These are phyloP conservation scores for Epicampocera succincta DNA, from an alignment of 2,888 invertebrate genomes.

Conservation along the genomic window DNA sequence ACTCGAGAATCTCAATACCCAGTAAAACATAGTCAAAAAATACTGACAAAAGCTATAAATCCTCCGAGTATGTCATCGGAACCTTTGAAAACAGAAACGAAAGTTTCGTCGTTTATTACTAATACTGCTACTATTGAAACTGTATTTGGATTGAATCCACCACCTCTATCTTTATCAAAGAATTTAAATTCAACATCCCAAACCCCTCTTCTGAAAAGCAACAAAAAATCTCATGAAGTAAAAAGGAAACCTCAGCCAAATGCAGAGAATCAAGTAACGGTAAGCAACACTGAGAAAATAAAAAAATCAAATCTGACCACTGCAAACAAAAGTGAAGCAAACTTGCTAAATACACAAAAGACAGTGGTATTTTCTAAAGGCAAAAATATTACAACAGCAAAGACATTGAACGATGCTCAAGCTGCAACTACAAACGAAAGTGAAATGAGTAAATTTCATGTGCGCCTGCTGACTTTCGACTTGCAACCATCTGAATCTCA, in stretches of 20 bases:
- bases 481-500: slow-evolving; percentile 42
- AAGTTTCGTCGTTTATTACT: not conserved
- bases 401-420: not conserved
- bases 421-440: not conserved
- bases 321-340: too few relatives aligned
- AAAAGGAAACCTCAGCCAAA: not conserved
- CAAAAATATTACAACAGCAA: not conserved
- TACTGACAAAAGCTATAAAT: not conserved
- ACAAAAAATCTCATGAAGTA: not conserved
- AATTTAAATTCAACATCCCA: not conserved
- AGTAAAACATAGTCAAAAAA: not conserved
- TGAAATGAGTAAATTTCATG: not conserved
- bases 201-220: not conserved
- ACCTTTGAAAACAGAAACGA: not conserved
- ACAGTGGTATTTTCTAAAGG: too few relatives aligned
- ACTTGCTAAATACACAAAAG: too few relatives aligned
- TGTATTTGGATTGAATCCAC: not conserved
- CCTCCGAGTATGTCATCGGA: not conserved
- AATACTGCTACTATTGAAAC: not conserved
- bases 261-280: not conserved
- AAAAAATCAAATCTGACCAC: not conserved
- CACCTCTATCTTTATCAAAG: not conserved
- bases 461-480: not conserved
- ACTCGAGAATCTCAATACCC: not conserved
- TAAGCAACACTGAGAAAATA: not conserved